Base-by-base conservation (phyloP, 2,113 vertebrate species). In the Pterocles gutturalis region DNA sequence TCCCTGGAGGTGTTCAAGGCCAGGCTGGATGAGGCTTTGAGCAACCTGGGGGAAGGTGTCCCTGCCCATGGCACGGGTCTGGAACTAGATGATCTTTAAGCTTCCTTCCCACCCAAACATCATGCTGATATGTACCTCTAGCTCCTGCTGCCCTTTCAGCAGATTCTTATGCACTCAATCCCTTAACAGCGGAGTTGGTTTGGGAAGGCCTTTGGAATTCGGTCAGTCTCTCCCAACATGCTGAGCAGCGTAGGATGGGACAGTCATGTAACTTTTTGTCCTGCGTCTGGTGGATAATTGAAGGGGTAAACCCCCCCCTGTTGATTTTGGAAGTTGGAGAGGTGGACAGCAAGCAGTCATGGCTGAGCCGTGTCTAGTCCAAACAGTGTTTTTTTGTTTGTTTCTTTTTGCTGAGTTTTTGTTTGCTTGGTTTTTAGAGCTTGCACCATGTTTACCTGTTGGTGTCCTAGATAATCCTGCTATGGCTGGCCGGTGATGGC, bases 71-170 rank as follows among this genome's bases (percentile, higher is more conserved):
- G 41, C 41, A 41, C 5, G 41, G 11, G 41, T 41, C 13, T 41
- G 41, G 41, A 41, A 41, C 41, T 41, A 41, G 41, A 41, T 41
- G 41, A 41, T 41, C 41, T 41, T 41, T 41, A 41, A 41, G 41
- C 41, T 41, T 41, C 41, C 41, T 41, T 41, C 41, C 41, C 13
- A 41, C 41, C 41, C 70, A 57, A 78, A 11, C 5, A 45, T 53
- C 0, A 0, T 57, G 55, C n/a, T 65, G 26, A 41, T 84, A 55
- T 3, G 3, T 7, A 5, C 11, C 71, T 80, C 45, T 60, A 24
- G n/a, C 38, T 86, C 26, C 33, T 92, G 25, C 29, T 69, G 21
- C 22, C 11, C 5, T 48, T 93, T 65, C 17, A 53, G 24, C 71
- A 28, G 43, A 49, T 33, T 76, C 11, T 48, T 48, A 49, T 0